Conservation (phyloP, 2,888 invertebrate genomes). For the Furcula furcula region DNA sequence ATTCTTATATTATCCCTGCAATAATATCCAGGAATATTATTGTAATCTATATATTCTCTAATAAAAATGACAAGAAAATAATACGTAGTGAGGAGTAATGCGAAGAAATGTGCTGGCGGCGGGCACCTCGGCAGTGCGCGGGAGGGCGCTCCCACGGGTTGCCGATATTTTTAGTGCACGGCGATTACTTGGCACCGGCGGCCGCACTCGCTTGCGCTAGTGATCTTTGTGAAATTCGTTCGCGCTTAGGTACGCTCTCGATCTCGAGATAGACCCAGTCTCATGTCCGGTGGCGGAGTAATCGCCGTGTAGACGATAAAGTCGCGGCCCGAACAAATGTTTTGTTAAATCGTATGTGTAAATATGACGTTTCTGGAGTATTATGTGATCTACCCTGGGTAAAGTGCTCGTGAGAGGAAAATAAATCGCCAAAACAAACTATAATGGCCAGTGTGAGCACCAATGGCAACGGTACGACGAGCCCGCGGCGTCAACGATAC, state of each 20-base stretch:
- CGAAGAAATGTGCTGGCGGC: constrained; percentile 74
- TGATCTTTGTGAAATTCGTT: constrained; percentile 78
- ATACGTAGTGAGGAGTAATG: constrained; percentile 52
- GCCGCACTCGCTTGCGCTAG: constrained; percentile 77
- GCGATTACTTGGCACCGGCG: constrained; percentile 85
- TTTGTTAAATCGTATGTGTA: constrained; percentile 37
- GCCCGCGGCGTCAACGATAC: constrained; percentile 86
- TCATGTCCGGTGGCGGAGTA: constrained; percentile 54
- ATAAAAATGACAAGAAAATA: constrained; percentile 33
- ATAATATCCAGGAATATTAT: constrained; percentile 11
- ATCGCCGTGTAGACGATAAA: constrained; percentile 39
- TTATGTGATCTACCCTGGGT: constrained; percentile 65
- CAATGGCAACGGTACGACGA: constrained; percentile 63
- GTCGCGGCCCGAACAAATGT: constrained; percentile 22
- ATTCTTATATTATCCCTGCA: constrained; percentile 12
- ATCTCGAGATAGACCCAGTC: constrained; percentile 68
- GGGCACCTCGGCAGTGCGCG: constrained; percentile 73
- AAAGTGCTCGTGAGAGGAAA: constrained; percentile 45
- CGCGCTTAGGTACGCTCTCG: constrained; percentile 71
- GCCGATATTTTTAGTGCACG: constrained; percentile 85
- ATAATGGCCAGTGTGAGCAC: constrained; percentile 65
- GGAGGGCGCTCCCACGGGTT: constrained; percentile 83
- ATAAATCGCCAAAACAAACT: constrained; percentile 24
- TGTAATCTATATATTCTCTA: constrained; percentile 15
- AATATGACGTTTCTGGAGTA: constrained; percentile 60